phyloP scores from a whole-genome alignment of 2,888 invertebrate genomes.

The Oscheius sp. region DNA sequence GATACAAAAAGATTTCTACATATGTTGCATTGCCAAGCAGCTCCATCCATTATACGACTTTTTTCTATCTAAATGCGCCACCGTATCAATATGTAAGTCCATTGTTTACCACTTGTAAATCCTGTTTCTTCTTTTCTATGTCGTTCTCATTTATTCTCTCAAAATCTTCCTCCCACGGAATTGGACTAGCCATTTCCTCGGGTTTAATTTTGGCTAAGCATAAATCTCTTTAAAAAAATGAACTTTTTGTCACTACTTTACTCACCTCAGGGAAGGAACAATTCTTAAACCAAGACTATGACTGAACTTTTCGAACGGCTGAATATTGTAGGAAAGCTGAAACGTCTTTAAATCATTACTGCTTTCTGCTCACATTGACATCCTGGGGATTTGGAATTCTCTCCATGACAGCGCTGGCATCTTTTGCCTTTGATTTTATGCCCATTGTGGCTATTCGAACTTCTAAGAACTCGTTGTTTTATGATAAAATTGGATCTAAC shows the following conservation, averaged over 20 bases:
- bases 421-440: slow-evolving; percentile 22
- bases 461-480: slow-evolving; percentile 3
- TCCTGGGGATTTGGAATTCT: slow-evolving; percentile 28
- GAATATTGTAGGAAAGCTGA: neutral
- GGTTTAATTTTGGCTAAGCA: neutral
- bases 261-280: neutral
- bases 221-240: neutral
- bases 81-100: neutral
- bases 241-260: neutral
- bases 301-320: neutral
- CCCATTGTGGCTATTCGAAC: slow-evolving; percentile 25
- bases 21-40: slow-evolving; percentile 1
- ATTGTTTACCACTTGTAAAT: neutral
- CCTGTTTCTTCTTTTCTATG: neutral
- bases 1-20: neutral
- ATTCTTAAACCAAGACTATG: neutral
- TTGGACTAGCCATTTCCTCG: too few relatives aligned
- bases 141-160: neutral
- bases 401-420: slow-evolving; percentile 29
- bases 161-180: neutral
- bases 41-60: neutral
- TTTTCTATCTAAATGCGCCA: neutral
- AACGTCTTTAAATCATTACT: neutral
- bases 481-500: neutral
- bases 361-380: neutral